Conservation (phyloP, 2,797 vertebrate species). For the Epinephelus awoara region DNA sequence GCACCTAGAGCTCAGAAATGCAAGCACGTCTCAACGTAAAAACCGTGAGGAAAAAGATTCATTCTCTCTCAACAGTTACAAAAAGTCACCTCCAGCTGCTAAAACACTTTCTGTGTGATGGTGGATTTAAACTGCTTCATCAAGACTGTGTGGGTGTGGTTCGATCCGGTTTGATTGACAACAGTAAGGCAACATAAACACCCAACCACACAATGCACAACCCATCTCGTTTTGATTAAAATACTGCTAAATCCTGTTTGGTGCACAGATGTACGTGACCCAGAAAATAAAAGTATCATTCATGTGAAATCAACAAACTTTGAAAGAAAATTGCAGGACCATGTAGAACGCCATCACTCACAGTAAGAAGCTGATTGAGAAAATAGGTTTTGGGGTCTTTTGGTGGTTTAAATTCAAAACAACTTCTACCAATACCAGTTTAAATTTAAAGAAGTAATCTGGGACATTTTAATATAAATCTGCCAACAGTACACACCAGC, state of each 20-base stretch:
- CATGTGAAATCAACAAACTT: neutral
- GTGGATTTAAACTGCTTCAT: too few relatives aligned
- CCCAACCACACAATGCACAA: neutral
- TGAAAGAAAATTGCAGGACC: neutral
- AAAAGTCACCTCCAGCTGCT: too few relatives aligned
- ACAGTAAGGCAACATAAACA: neutral
- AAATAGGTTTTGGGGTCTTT: neutral
- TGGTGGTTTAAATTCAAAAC: conserved; percentile 1
- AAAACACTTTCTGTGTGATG: too few relatives aligned
- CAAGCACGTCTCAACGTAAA: too few relatives aligned
- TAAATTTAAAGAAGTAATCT: neutral
- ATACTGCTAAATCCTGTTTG: neutral
- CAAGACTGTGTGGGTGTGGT: neutral
- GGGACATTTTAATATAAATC: neutral
- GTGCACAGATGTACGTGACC: neutral
- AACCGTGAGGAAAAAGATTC: too few relatives aligned
- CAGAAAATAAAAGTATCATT: neutral
- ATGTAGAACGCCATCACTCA: neutral
- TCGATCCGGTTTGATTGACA: neutral
- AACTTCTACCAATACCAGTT: neutral
- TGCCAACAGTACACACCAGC: neutral
- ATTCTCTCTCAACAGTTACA: too few relatives aligned
- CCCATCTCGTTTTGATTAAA: neutral
- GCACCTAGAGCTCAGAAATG: too few relatives aligned
- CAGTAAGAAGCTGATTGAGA: neutral